Evolutionary conservation across 2,113 vertebrate species (phyloP).

Genomic region (Pristiophorus japonicus): DNA sequence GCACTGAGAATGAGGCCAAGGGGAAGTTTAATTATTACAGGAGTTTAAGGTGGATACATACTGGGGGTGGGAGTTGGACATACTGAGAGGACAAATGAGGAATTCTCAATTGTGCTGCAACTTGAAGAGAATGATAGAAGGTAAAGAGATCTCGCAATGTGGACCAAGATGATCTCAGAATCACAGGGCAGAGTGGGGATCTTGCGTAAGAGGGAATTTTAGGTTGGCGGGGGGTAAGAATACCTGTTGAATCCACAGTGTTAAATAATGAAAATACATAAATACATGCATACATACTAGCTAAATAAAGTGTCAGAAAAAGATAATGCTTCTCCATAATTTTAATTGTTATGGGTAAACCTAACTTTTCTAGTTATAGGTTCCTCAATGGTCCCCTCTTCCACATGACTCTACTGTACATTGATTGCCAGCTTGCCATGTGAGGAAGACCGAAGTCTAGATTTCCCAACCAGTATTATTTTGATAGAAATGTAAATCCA

Average conservation of each 20-base stretch:
- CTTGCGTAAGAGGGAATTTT: neutral
- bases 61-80: neutral
- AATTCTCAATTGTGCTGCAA: neutral
- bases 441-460: neutral
- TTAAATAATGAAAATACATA: neutral
- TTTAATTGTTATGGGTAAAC: neutral
- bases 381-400: neutral
- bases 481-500: neutral
- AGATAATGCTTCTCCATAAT: neutral
- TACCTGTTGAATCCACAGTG: neutral
- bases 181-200: no score
- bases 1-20: neutral
- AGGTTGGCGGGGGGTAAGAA: neutral
- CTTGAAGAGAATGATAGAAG: neutral
- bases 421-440: neutral
- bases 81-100: neutral
- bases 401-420: neutral
- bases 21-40: neutral
- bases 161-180: no score
- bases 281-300: neutral
- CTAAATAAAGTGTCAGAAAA: neutral
- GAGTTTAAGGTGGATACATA: neutral
- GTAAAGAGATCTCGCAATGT: neutral
- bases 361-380: neutral
- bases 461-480: neutral